Evolutionary conservation across 2,888 invertebrate species (phyloP), one percentile per base, ranked within the genome.

Genomic region (Philhelius pedissequus): DNA sequence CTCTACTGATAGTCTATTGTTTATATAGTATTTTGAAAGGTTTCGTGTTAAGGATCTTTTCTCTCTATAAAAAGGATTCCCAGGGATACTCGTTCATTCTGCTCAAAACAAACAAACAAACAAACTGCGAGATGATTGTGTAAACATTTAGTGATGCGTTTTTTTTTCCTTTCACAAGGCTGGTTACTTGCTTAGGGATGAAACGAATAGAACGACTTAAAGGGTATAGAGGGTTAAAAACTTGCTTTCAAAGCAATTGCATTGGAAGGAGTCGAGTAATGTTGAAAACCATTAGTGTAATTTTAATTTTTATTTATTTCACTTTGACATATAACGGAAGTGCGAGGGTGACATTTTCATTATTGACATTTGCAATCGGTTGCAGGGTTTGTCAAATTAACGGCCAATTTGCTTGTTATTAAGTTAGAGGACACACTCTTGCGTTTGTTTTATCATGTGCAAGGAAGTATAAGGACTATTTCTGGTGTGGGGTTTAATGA

Each of bases 261-360:
- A 38, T 79, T 71, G 40, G 58, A 25, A n/a, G n/a, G n/a, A n/a
- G n/a, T n/a, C 45, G 25, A 48, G 45, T 64, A 70, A 79, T n/a
- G n/a, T n/a, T n/a, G n/a, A 74, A 75, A 79, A 66, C 79, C 83
- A 79, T 84, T 79, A 84, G 74, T 78, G 74, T 70, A 71, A 60
- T 80, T 76, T 80, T 80, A 80, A 84, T 76, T 80, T 80, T 62
- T 80, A 84, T 84, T 84, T 84, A 79, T 79, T 66, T 84, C 70
- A 79, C 68, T 71, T 58, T 52, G 48, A 15, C 70, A 45, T 4
- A 4, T 11, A 56, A 3, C 40, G 62, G 56, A 74, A 75, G 58
- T 56, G 45, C 64, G 56, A 56, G 56, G 56, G 56, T 56, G 56
- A 56, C 56, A 35, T 68, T 75, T 74, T 27, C 56, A 60, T n/a